These are phyloP conservation scores for Autographa pulchrina DNA, from an alignment of 2,888 invertebrate species.

Conservation along the genomic window DNA sequence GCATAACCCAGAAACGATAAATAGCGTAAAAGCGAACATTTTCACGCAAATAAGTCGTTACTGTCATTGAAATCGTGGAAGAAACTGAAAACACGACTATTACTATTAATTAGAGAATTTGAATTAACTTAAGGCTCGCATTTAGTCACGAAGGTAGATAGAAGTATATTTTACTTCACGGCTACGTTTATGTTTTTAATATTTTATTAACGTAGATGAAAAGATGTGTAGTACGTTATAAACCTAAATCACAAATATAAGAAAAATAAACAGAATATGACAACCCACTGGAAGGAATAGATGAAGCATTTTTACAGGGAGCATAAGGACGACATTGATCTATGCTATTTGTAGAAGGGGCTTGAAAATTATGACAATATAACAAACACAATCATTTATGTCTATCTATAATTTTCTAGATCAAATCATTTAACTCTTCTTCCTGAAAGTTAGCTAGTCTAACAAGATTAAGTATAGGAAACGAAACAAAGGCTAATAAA, in stretches of 20 bases:
- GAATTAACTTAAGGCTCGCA: not conserved
- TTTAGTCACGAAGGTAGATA: not conserved
- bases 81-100: constrained; percentile 29
- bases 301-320: no score
- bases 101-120: constrained; percentile 37
- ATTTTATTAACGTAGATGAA: no score
- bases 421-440: not conserved
- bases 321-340: no score
- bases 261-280: no score
- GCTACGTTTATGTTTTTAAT: no score
- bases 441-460: constrained; percentile 5
- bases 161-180: not conserved
- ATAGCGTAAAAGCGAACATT: constrained; percentile 14
- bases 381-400: no score
- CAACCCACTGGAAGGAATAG: no score
- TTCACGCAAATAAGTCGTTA: constrained; percentile 53
- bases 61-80: constrained; percentile 23
- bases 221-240: no score
- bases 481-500: constrained; percentile 39
- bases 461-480: constrained; percentile 18
- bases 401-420: not conserved
- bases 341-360: no score
- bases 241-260: no score
- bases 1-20: constrained; percentile 10
- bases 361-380: no score